Percentiles rank a stretch among this genome's conserved stretches.
phyloP scores from a whole-genome alignment of 2,888 invertebrate species.

The Esperia sulphurella region DNA sequence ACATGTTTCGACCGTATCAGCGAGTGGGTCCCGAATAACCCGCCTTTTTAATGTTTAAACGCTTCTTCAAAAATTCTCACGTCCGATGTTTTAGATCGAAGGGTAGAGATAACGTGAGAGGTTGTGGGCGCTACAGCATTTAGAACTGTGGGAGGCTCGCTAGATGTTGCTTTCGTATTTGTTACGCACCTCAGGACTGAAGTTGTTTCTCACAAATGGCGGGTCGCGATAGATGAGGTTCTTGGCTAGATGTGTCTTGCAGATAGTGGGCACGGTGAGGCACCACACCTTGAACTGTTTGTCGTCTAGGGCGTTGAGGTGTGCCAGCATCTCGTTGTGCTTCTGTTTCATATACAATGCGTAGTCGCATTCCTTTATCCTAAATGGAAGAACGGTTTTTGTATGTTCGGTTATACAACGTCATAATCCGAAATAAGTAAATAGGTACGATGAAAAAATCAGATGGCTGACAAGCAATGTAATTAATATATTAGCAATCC shows the following conservation, averaged over 20 bases:
- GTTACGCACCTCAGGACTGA: conserved; percentile 77
- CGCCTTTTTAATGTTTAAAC: too few species aligned
- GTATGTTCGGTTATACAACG: neutral
- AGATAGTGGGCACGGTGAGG: conserved; percentile 81
- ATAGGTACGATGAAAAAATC: too few species aligned
- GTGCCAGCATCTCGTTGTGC: conserved; percentile 82
- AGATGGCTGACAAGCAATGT: too few species aligned
- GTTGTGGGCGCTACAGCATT: too few species aligned
- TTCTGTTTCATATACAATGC: conserved; percentile 76
- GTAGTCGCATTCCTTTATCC: conserved; percentile 80
- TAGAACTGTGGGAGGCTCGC: too few species aligned
- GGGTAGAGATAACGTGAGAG: too few species aligned
- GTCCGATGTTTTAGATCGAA: too few species aligned
- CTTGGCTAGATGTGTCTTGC: conserved; percentile 80
- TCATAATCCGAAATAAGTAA: neutral
- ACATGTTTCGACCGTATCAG: too few species aligned
- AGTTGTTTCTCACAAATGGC: conserved; percentile 81
- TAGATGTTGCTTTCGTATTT: too few species aligned
- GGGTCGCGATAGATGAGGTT: conserved; percentile 79
- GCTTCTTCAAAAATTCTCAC: too few species aligned
- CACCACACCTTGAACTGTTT: conserved; percentile 85
- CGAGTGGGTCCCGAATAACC: too few species aligned
- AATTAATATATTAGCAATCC: too few species aligned
- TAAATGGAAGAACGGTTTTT: conserved; percentile 21
- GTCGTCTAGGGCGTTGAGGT: conserved; percentile 81